A percentile compares a stretch with the other conserved stretches of the same genome.
Evolutionary conservation across 1,140 invertebrate genomes (phyloP).

Genomic region (Centruroides sculpturatus): DNA sequence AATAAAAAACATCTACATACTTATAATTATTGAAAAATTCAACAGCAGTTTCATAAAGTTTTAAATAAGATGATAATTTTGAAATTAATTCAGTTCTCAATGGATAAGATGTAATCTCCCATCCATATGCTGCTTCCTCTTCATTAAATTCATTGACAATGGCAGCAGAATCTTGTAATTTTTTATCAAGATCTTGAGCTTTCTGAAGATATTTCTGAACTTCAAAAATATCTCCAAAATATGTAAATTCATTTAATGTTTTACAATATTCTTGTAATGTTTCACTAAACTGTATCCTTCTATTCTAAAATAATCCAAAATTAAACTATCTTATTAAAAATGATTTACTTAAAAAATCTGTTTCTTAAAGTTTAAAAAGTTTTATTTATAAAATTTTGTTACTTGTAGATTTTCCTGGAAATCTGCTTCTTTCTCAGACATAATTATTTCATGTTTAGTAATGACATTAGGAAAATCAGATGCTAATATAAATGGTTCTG

Average conservation of each 20-base stretch:
- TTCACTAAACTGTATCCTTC: slow-evolving; percentile 46
- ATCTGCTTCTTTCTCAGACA: neutral
- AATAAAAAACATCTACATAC: too few relatives aligned
- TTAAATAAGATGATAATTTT: slow-evolving; percentile 66
- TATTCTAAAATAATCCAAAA: slow-evolving; percentile 18
- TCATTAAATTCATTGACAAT: slow-evolving; percentile 80
- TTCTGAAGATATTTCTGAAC: slow-evolving; percentile 70
- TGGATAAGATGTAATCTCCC: slow-evolving; percentile 79
- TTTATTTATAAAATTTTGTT: neutral
- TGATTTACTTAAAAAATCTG: too few relatives aligned
- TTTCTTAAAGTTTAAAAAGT: too few relatives aligned
- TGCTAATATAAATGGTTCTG: neutral
- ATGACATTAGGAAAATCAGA: neutral
- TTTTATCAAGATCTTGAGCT: slow-evolving; percentile 55
- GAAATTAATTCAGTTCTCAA: slow-evolving; percentile 51
- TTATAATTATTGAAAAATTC: slow-evolving; percentile 72
- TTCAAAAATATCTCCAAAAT: slow-evolving; percentile 75
- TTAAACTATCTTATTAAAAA: neutral
- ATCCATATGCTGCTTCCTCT: slow-evolving; percentile 79
- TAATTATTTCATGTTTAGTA: neutral
- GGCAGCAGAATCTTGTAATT: slow-evolving; percentile 49
- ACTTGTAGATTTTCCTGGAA: neutral
- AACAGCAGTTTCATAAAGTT: slow-evolving; percentile 71
- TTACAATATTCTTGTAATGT: slow-evolving; percentile 64
- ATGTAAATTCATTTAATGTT: slow-evolving; percentile 70